Base-by-base conservation (phyloP, 1,140 invertebrate genomes). In the Zaprionus gabonicus region DNA sequence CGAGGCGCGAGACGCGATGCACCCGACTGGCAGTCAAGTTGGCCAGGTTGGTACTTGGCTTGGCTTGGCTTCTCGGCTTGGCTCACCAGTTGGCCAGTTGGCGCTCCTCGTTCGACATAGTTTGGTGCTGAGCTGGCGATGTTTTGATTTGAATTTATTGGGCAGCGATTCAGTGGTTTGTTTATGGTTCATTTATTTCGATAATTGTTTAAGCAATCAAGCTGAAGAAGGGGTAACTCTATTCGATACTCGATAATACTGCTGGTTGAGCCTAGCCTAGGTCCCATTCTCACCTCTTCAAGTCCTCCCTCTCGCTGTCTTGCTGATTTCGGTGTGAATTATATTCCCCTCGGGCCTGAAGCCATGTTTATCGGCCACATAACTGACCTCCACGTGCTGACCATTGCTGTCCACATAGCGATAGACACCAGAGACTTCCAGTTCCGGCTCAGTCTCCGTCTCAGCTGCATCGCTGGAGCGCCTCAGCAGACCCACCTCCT, bases 281-380 rank as follows among this genome's bases (percentile, higher is more conserved):
- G 7, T 23, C 10, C 0, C 3, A 23, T 9, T 7, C 28, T 38
- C 25, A 3, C 59, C 55, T 58, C 17, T n/a, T 36, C 59, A 20
- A 12, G 15, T 23, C 36, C 44, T 44, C 23, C 34, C 27, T 53
- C 62, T 34, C 7, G 64, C 62, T 41, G 57, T 65, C 34, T 73
- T 80, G 41, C 67, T 79, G 31, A 91, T 81, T 57, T 70, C 76
- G 88, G 62, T 56, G 93, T 93, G 38, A 95, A 92, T 74, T 95
- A 94, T 51, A 93, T 94, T 27, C 94, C 95, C n/a, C n/a, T 91
- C 77, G 27, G 95, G 93, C 46, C 94, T 86, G 91, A 95, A 96
- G n/a, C 95, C 95, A 76, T 95, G 95, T 80, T 96, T 95, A 80
- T 96, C 95, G 41, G 95, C 95, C 20, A 93, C 94, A 83, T 95